These are phyloP conservation scores for Macrophya annulata DNA, from an alignment of 2,888 invertebrate species.

Conservation along the genomic window DNA sequence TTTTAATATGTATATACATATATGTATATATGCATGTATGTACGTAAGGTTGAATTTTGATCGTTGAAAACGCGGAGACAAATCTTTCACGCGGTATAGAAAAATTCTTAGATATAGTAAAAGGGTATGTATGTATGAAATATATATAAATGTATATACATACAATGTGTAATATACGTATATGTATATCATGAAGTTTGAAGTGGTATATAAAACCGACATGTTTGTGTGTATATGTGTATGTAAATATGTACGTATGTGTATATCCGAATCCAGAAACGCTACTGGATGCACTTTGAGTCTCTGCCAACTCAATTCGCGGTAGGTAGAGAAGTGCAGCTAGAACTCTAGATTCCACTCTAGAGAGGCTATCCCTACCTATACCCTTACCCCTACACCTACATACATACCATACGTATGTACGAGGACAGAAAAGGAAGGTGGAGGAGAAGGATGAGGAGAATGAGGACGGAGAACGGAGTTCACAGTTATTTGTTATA, in stretches of 20 bases:
- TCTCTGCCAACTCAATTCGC: conserved; percentile 51
- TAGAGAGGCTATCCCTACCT: conserved; percentile 6
- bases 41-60: too few species aligned
- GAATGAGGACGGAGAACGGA: conserved; percentile 10
- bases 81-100: too few species aligned
- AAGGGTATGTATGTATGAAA: too few species aligned
- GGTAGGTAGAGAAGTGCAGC: conserved; percentile 29
- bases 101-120: too few species aligned
- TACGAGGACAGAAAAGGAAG: too few species aligned
- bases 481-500: conserved; percentile 38
- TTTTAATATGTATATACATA: not conserved
- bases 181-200: not conserved
- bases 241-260: not conserved
- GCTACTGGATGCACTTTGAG: conserved; percentile 49
- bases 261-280: conserved; percentile 16
- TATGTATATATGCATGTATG: too few species aligned
- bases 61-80: too few species aligned
- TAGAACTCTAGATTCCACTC: conserved; percentile 36
- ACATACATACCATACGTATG: too few species aligned
- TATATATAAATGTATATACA: too few species aligned
- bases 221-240: not conserved
- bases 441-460: not conserved
- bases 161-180: not conserved
- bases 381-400: not conserved
- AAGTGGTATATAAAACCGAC: conserved; percentile 23